phyloP scores from a whole-genome alignment of 1,140 invertebrate species.

The Hycleus cichorii region DNA sequence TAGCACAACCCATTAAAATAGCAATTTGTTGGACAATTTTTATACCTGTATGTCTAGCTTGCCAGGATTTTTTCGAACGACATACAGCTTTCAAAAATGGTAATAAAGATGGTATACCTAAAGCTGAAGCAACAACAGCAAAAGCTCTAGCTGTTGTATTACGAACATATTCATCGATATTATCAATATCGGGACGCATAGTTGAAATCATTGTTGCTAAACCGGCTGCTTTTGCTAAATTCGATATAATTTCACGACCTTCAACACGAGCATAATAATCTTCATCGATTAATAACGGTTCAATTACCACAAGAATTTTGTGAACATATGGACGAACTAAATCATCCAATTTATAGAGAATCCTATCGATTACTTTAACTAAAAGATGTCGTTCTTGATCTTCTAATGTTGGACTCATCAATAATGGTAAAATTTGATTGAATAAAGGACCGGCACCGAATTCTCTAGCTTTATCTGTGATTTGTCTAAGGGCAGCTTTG shows the following conservation, averaged over 20 bases:
- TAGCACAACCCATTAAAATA: slow-evolving; percentile 99
- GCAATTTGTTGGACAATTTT: slow-evolving; percentile 99
- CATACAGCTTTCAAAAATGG: slow-evolving; percentile 99
- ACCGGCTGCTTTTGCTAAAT: slow-evolving; percentile 98
- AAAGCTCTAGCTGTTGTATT: slow-evolving; percentile 99
- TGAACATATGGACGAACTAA: slow-evolving; percentile 98
- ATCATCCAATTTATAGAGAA: slow-evolving; percentile 98
- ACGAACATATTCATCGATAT: slow-evolving; percentile 99
- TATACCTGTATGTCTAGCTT: slow-evolving; percentile 98
- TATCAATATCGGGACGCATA: slow-evolving; percentile 99
- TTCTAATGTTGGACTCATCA: slow-evolving; percentile 99
- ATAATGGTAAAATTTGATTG: slow-evolving; percentile 95
- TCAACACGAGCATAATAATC: slow-evolving; percentile 99
- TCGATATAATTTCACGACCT: slow-evolving; percentile 98
- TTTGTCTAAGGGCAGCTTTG: slow-evolving; percentile 94
- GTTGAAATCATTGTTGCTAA: slow-evolving; percentile 99
- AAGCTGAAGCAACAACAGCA: slow-evolving; percentile 96
- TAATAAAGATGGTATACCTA: slow-evolving; percentile 95
- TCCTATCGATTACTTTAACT: slow-evolving; percentile 99
- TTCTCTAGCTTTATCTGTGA: slow-evolving; percentile 97
- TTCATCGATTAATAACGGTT: slow-evolving; percentile 97
- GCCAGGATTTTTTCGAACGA: slow-evolving; percentile 99
- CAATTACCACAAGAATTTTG: slow-evolving; percentile 99
- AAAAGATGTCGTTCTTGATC: slow-evolving; percentile 98
- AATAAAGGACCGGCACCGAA: slow-evolving; percentile 98